Evolutionary conservation across 1,140 invertebrate genomes (phyloP).

Genomic region (Chironomus tepperi): DNA sequence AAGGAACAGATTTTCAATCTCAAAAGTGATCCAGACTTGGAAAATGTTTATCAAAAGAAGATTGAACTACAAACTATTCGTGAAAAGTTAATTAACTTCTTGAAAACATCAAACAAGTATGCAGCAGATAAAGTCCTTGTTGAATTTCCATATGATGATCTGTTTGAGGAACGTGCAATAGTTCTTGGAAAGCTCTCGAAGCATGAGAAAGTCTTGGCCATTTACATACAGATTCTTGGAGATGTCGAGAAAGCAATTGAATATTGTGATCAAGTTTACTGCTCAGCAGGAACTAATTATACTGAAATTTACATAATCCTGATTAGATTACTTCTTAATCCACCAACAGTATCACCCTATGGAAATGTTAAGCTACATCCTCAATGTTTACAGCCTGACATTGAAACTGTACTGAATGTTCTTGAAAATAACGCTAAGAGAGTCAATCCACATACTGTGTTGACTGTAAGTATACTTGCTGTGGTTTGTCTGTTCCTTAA

Average conservation of each 20-base stretch:
- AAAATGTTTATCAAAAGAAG: constrained; percentile 22
- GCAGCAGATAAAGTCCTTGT: constrained; percentile 79
- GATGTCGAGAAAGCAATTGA: constrained; percentile 71
- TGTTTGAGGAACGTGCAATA: constrained; percentile 89
- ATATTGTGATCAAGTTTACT: constrained; percentile 71
- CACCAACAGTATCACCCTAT: constrained; percentile 42
- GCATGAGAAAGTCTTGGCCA: constrained; percentile 84
- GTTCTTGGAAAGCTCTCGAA: constrained; percentile 83
- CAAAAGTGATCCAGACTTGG: constrained; percentile 28
- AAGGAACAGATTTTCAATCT: constrained; percentile 47
- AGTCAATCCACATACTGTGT: constrained; percentile 67
- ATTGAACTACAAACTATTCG: constrained; percentile 30
- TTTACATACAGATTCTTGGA: constrained; percentile 77
- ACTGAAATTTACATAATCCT: constrained; percentile 58
- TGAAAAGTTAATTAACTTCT: constrained; percentile 73
- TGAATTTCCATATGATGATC: constrained; percentile 75
- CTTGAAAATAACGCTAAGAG: constrained; percentile 72
- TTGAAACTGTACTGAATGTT: constrained; percentile 66
- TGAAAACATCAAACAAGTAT: constrained; percentile 76
- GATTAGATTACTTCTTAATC: constrained; percentile 55
- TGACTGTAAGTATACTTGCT: constrained; percentile 30
- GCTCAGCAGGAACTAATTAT: constrained; percentile 40
- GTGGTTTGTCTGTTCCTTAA: constrained; percentile 26
- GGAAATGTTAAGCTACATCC: constrained; percentile 49
- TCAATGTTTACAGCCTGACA: constrained; percentile 51